Conservation (phyloP, 2,797 vertebrate species). For the Loris lydekkerianus region DNA sequence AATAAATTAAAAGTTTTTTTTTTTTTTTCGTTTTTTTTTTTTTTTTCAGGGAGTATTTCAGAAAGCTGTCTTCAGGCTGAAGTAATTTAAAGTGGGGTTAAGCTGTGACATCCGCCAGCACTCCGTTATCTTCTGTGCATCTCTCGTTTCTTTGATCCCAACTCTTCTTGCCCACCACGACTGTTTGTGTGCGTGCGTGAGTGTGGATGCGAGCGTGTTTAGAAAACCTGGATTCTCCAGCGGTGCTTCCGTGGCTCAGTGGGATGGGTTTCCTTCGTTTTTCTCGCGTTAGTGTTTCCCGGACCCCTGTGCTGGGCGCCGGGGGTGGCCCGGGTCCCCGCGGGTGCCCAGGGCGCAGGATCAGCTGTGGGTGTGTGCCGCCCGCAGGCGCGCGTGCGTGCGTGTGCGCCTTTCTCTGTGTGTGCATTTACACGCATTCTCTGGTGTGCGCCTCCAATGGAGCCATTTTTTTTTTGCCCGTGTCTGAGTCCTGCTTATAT, state of each 20-base stretch:
- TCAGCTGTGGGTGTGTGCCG: constrained; percentile 80
- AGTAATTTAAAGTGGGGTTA: constrained; percentile 62
- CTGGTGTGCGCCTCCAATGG: constrained; percentile 60
- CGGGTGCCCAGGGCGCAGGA: constrained; percentile 70
- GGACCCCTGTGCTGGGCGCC: constrained; percentile 43
- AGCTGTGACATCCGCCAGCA: neutral
- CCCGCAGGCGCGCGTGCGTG: constrained; percentile 44
- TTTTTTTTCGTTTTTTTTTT: no score
- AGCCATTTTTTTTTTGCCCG: constrained; percentile 59
- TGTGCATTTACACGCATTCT: constrained; percentile 54
- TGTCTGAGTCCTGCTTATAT: constrained; percentile 38
- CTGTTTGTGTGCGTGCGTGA: neutral
- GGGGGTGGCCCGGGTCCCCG: constrained; percentile 61
- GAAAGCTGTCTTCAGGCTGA: constrained; percentile 45
- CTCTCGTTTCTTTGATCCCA: constrained; percentile 33
- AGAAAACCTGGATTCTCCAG: neutral
- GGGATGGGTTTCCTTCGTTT: constrained; percentile 46
- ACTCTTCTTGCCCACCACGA: constrained; percentile 8
- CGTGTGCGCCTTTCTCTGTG: neutral
- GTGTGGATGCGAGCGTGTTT: neutral
- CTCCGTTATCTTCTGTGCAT: constrained; percentile 23
- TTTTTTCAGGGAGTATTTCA: neutral
- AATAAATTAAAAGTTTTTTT: no score
- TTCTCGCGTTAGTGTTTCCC: constrained; percentile 10
- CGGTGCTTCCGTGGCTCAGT: neutral